Conservation (phyloP, 2,797 vertebrate genomes). For the Carcharodon carcharias region DNA sequence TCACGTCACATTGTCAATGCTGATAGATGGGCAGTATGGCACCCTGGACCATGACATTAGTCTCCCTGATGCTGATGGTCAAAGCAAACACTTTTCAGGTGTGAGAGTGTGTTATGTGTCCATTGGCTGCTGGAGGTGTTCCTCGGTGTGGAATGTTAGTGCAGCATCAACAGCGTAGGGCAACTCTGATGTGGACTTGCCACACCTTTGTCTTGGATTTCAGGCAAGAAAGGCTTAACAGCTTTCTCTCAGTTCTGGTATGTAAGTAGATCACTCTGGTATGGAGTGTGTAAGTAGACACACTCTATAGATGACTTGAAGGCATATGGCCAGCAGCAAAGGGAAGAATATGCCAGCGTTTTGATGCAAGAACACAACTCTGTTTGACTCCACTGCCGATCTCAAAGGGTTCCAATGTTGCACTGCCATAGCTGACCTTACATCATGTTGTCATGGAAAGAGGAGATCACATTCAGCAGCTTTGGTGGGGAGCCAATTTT, state of each 20-base stretch:
- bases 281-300: too few relatives aligned
- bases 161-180: neutral
- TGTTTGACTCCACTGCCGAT: neutral
- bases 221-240: too few relatives aligned
- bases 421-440: neutral
- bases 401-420: neutral
- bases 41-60: neutral
- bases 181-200: neutral
- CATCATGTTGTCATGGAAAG: neutral
- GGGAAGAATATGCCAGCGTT: neutral
- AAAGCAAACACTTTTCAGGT: neutral
- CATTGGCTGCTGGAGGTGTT: neutral
- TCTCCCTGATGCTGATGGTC: neutral
- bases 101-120: neutral
- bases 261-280: too few relatives aligned
- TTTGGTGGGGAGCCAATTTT: too few relatives aligned
- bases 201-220: neutral
- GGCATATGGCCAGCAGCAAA: neutral
- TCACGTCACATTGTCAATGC: neutral
- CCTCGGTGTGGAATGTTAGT: neutral
- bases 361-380: neutral
- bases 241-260: too few relatives aligned
- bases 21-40: neutral
- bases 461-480: neutral
- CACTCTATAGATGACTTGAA: neutral